Conservation (phyloP, 2,113 vertebrate genomes). For the Colossoma macropomum region DNA sequence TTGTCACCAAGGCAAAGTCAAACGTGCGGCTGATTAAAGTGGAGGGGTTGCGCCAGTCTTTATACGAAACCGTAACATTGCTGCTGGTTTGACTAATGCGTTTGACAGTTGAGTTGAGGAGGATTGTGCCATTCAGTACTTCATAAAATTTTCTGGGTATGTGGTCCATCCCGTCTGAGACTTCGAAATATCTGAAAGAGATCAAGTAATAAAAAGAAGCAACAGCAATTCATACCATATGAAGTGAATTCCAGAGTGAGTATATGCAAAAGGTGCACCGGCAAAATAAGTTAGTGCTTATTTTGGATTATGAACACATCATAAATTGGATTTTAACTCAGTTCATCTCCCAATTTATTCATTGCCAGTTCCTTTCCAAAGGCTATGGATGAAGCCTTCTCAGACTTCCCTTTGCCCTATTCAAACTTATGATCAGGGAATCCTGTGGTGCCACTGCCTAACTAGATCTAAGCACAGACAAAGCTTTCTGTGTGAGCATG, state of each 20-base stretch:
- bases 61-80: constrained; percentile 67
- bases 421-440: too few relatives aligned
- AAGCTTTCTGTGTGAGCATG: too few relatives aligned
- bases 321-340: too few relatives aligned
- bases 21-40: constrained; percentile 60
- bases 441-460: too few relatives aligned
- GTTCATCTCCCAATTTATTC: too few relatives aligned
- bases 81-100: constrained; percentile 66
- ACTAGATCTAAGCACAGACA: too few relatives aligned
- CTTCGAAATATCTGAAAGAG: constrained; percentile 77
- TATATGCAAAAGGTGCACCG: neutral
- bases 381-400: too few relatives aligned
- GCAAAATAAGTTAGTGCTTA: too few relatives aligned
- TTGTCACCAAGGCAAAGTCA: constrained; percentile 76
- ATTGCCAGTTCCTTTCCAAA: too few relatives aligned
- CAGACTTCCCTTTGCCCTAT: too few relatives aligned
- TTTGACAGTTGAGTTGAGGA: constrained; percentile 73
- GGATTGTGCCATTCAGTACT: constrained; percentile 69
- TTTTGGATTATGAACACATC: too few relatives aligned
- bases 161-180: constrained; percentile 73
- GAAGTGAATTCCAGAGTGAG: neutral
- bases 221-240: neutral
- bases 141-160: constrained; percentile 65
- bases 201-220: neutral
- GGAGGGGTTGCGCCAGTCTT: constrained; percentile 57